Conservation (phyloP, 2,888 invertebrate genomes). For the Lasioglossum vierecki region DNA sequence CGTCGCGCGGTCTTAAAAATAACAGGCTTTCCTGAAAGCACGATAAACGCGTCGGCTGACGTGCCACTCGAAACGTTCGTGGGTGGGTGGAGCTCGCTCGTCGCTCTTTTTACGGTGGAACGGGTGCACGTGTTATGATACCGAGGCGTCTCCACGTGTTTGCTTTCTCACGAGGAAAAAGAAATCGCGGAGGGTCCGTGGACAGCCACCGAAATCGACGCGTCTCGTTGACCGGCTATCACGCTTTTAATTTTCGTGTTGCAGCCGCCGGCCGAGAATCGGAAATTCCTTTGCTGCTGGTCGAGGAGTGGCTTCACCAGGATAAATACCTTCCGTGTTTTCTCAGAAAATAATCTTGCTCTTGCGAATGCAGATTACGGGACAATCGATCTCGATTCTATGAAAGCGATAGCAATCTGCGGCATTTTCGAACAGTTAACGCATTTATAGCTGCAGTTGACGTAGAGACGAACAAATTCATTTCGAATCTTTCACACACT, state of each 20-base stretch:
- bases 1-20: conserved; percentile 70
- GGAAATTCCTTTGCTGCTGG: conserved; percentile 30
- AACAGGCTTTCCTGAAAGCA: conserved; percentile 72
- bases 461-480: neutral
- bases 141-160: conserved; percentile 62
- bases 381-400: conserved; percentile 27
- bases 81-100: conserved; percentile 48
- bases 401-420: neutral
- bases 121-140: conserved; percentile 67
- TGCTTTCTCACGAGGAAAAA: conserved; percentile 63
- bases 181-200: conserved; percentile 46
- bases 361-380: conserved; percentile 34
- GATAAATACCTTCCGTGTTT: conserved; percentile 33
- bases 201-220: conserved; percentile 52
- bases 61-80: conserved; percentile 64
- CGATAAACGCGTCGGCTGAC: conserved; percentile 60
- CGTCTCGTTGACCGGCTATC: conserved; percentile 52
- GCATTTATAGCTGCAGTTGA: too few species aligned
- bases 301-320: neutral
- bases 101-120: conserved; percentile 26
- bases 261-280: neutral
- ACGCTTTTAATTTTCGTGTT: conserved; percentile 39
- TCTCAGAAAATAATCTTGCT: conserved; percentile 40
- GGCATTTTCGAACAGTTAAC: neutral
- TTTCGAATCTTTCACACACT: too few species aligned